Percentiles rank a stretch among this genome's conserved stretches.
These are phyloP conservation scores for Brenthis ino DNA, from an alignment of 2,888 invertebrate species.

Conservation along the genomic window DNA sequence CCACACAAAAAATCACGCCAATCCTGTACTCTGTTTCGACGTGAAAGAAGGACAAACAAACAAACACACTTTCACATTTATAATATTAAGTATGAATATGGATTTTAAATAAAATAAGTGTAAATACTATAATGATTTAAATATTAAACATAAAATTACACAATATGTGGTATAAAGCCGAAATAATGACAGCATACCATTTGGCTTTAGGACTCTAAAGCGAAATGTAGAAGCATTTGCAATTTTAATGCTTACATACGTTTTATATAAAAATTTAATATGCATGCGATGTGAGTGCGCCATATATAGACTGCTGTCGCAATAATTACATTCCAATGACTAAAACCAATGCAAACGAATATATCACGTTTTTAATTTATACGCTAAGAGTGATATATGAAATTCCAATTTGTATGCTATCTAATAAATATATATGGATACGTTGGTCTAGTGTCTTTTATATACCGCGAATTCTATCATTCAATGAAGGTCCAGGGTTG, in stretches of 20 bases:
- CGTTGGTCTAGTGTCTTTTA: neutral
- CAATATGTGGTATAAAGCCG: neutral
- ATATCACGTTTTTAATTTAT: conserved; percentile 18
- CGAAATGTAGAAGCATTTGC: conserved; percentile 15
- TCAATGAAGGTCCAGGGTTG: no score
- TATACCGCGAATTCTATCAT: no score
- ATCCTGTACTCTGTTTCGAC: no score
- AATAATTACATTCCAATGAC: conserved; percentile 16
- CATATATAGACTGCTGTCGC: conserved; percentile 9
- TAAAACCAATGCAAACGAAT: conserved; percentile 5
- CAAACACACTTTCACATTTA: no score
- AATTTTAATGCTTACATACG: conserved; percentile 14
- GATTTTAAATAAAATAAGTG: no score
- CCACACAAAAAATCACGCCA: no score
- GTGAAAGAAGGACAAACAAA: no score
- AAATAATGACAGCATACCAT: neutral
- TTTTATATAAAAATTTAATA: conserved; percentile 15
- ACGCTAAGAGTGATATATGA: neutral
- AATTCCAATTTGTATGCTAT: neutral
- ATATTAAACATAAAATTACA: neutral
- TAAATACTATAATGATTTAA: neutral
- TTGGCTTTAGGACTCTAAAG: conserved; percentile 4
- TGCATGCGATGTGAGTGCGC: conserved; percentile 9
- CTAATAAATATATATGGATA: neutral
- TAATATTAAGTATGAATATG: no score